Conservation (phyloP, 92 coral and sea anemone species). For the Scolanthus callimorphus region DNA sequence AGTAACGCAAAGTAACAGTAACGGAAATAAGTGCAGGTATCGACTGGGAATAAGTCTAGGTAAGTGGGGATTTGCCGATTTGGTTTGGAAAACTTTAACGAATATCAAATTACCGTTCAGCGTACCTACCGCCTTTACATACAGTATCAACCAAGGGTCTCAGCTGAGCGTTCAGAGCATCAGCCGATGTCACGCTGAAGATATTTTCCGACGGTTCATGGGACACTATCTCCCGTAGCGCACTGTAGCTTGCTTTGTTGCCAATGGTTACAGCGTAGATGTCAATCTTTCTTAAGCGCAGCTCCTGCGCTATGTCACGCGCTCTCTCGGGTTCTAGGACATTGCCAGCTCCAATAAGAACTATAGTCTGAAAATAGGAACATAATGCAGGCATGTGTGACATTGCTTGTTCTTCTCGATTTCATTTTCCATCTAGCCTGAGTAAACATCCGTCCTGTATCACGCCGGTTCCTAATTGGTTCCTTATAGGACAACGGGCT, state of each 20-base stretch:
- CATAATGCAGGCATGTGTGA: no score
- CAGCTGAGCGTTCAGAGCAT: conserved; percentile 26
- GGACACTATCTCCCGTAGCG: conserved; percentile 21
- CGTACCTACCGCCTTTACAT: conserved; percentile 25
- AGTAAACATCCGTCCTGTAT: no score
- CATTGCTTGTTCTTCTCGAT: no score
- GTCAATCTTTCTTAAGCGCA: conserved; percentile 21
- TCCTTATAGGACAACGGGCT: no score
- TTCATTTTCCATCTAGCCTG: no score
- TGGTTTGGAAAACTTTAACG: no score
- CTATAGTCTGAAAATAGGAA: conserved; percentile 32
- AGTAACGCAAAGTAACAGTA: no score
- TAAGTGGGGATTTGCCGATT: no score
- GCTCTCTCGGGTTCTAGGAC: conserved; percentile 11
- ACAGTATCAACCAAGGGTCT: conserved; percentile 8
- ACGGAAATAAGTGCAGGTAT: no score
- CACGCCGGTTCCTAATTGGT: no score
- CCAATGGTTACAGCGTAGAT: conserved; percentile 30
- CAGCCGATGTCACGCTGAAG: conserved; percentile 23
- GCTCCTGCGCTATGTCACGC: not conserved
- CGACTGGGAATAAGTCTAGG: no score
- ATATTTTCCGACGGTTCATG: conserved; percentile 2
- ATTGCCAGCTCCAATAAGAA: conserved; percentile 19
- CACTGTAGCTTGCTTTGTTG: conserved; percentile 7
- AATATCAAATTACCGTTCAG: no score